Base-by-base conservation (phyloP, 1,140 invertebrate genomes). In the Zaprionus capensis region DNA sequence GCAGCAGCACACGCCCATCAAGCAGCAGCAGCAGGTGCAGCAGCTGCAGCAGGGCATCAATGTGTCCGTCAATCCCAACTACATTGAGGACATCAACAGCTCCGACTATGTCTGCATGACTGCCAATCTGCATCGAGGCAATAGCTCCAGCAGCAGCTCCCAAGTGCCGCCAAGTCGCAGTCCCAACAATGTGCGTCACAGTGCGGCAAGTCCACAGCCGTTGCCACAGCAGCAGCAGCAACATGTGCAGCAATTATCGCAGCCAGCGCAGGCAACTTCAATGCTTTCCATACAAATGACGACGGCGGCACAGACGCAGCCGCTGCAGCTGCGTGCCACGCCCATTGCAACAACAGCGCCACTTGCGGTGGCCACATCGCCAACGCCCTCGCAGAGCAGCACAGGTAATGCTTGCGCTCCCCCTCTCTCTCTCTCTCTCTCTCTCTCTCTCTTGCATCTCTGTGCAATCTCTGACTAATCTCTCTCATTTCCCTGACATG, bases 21-120 rank as follows among this genome's bases (percentile, higher is more conserved):
- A 92, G 70, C 78, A 74, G 15, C 78, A 74, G 15, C 70, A 66
- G 46, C 71, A 59, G 14, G 80, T 71, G 46, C 82, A 78, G 57
- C 59, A 65, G 67, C 49, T 41, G 49, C 71, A 51, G 51, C 64
- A 31, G 63, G 70, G 80, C 56, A 93, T 92, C 28, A 92, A 92
- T 75, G 87, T 92, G 14, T 90, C 92, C 5, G 87, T 92, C 31
- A 92, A 92, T 82, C 90, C 91, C 49, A 92, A 93, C 59, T 93
- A 91, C 22, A 92, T 93, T n/a, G 95, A 96, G 78, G 95, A 95
- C 63, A 94, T 94, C 28, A 95, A 95, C 90, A 94, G 94, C 63
- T 95, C 95, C n/a, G 95, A 96, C 80, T 96, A 96, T 93, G 95
- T 96, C 6, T 95, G 95, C 83, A 96, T 96, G 95, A 95, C 95